phyloP scores from a whole-genome alignment of 2,888 invertebrate genomes.

The Magallana nippona region DNA sequence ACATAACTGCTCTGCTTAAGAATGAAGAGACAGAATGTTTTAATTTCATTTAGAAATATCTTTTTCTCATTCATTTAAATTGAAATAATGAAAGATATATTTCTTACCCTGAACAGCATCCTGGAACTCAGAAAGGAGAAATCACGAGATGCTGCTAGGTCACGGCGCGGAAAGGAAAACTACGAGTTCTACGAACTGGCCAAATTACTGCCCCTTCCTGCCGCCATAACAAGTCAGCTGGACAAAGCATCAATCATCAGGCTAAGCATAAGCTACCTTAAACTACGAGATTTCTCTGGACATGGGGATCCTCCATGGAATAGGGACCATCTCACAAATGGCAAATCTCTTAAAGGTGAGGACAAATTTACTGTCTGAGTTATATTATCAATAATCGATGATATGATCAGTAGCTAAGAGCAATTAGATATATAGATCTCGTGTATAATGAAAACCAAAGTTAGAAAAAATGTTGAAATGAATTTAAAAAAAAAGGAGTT shows the following conservation, averaged over 20 bases:
- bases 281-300: conserved; percentile 96
- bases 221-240: conserved; percentile 95
- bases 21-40: too few relatives aligned
- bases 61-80: too few relatives aligned
- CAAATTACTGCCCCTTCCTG: conserved; percentile 94
- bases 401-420: too few relatives aligned
- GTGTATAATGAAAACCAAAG: too few relatives aligned
- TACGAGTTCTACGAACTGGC: conserved; percentile 96
- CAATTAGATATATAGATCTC: too few relatives aligned
- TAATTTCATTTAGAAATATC: too few relatives aligned
- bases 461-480: too few relatives aligned
- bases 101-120: conserved; percentile 69
- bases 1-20: too few relatives aligned
- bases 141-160: conserved; percentile 97
- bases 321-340: conserved; percentile 64
- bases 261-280: conserved; percentile 96
- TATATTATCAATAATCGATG: not conserved
- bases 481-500: too few relatives aligned
- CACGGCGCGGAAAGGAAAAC: conserved; percentile 96
- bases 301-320: conserved; percentile 98
- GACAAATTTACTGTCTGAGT: not conserved
- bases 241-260: conserved; percentile 98
- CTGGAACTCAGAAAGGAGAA: conserved; percentile 88
- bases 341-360: conserved; percentile 69
- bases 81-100: not conserved